These are phyloP conservation scores for Tipula helvola DNA, from an alignment of 2,888 invertebrate species.

Conservation along the genomic window DNA sequence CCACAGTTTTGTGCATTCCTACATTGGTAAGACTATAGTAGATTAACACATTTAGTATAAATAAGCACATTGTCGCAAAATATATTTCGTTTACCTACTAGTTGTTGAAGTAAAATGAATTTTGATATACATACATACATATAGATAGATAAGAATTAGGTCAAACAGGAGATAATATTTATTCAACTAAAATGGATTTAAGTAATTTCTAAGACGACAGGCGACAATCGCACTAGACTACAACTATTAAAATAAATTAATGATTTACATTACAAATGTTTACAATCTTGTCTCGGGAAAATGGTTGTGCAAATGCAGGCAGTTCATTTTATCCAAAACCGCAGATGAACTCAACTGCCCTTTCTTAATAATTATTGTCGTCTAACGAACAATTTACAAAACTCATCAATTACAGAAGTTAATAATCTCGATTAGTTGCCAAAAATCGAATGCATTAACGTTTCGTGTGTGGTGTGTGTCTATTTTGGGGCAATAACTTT, in stretches of 20 bases:
- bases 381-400: background rate
- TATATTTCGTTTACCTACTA: background rate
- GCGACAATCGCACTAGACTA: background rate
- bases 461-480: background rate
- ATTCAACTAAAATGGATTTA: background rate
- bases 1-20: background rate
- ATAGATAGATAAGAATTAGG: background rate
- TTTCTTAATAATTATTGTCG: background rate
- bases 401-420: background rate
- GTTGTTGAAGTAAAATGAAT: background rate
- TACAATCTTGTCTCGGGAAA: too few species aligned
- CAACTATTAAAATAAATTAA: too few species aligned
- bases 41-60: background rate
- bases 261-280: too few species aligned
- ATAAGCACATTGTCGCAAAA: background rate
- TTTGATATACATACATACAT: background rate
- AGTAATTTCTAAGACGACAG: background rate
- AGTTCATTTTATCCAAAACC: too few species aligned
- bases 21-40: background rate
- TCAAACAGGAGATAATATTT: background rate
- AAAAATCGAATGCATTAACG: background rate
- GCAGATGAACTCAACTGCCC: background rate
- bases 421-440: background rate
- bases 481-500: background rate
- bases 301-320: background rate